Conservation (phyloP, 2,888 invertebrate species). For the Eledone cirrhosa region DNA sequence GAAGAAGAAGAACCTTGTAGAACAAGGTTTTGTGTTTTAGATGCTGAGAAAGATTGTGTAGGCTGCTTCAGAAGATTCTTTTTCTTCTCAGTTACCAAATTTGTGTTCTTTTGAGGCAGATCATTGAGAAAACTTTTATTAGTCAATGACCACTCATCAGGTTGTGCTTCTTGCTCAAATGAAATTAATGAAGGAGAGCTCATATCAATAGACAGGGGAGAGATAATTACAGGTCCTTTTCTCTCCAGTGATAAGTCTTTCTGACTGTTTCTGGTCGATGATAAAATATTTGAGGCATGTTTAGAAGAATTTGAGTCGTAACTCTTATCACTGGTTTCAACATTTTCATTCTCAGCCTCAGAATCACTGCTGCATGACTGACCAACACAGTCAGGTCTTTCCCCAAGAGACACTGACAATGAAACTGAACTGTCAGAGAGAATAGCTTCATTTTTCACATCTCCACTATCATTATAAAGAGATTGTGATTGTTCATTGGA, state of each 20-base stretch:
- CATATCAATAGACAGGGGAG: slow-evolving; percentile 11
- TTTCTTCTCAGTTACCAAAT: neutral
- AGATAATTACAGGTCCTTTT: slow-evolving; percentile 16
- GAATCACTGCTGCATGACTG: slow-evolving; percentile 21
- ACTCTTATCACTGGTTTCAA: neutral
- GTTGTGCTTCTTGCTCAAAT: neutral
- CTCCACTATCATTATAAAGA: neutral
- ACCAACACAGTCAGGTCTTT: slow-evolving; percentile 18
- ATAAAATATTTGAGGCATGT: neutral
- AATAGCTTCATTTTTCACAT: neutral
- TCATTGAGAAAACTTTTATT: neutral
- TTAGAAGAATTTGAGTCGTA: neutral
- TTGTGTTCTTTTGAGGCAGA: neutral
- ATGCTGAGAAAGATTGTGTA: no score
- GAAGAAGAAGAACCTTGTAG: no score
- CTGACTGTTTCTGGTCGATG: slow-evolving; percentile 20
- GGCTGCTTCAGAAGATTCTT: neutral
- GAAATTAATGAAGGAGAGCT: neutral
- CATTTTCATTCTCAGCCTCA: neutral
- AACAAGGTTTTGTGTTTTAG: no score
- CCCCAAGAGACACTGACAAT: neutral
- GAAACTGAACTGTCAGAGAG: slow-evolving; percentile 23
- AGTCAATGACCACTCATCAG: neutral
- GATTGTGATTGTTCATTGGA: slow-evolving; percentile 1
- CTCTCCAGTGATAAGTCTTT: neutral